Evolutionary conservation across 2,113 vertebrate species (phyloP), one percentile per base, ranked within the genome.

Genomic region (Psittacara wagleri): DNA sequence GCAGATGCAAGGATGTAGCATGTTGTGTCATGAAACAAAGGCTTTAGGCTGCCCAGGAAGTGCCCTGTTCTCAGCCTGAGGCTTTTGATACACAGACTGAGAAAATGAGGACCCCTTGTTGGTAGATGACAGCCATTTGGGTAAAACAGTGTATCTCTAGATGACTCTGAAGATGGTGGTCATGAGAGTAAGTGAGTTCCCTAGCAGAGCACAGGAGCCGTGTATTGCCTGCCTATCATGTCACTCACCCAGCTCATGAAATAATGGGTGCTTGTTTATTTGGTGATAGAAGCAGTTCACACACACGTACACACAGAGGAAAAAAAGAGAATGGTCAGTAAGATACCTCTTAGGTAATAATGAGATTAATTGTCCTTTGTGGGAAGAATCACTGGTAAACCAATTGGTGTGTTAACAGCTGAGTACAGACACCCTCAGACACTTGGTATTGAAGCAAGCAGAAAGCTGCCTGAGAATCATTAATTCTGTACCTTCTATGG

Each of bases 361-460:
- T 52, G 49, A 48, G 24, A 27, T 52, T 81, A 69, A 46, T 10
- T 57, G 8, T 63, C 28, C 33, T 63, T 68, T 64, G 28, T 64
- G 57, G 63, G 70, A 88, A 33, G 6, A 41, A 8, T 46, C 5
- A 19, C 14, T 80, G 22, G 17, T 76, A 76, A 75, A 86, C 10
- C 17, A 76, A 14, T 41, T 76, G 48, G 31, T 41, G 19, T 35
- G 69, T 57, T 49, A 85, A 63, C n/a, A 88, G 43, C 10, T 41
- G 10, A 25, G n/a, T 25, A 22, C 55, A 31, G 37, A 35, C 2
- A 1, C 11, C 11, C 28, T 83, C 13, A 28, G 29, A 39, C 1
- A 1, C 11, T 1, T 27, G 41, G 25, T 16, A 8, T 5, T 51
- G 48, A 51, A 57, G 28, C 0, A 2, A 46, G 22, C 23, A 35